Conservation (phyloP, 2,888 invertebrate genomes). For the Yponomeuta evonymella region DNA sequence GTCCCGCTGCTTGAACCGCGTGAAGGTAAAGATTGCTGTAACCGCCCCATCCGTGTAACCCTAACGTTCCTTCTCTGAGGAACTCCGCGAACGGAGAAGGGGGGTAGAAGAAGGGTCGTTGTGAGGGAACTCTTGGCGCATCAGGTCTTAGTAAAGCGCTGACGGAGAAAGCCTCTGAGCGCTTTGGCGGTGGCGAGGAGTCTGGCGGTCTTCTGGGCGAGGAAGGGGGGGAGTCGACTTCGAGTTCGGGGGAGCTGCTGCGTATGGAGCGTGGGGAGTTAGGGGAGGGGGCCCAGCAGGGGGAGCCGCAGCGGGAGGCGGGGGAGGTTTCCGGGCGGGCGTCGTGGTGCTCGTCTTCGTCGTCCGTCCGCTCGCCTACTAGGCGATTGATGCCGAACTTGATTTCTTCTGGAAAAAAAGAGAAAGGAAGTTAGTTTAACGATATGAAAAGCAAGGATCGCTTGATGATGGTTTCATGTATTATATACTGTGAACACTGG, state of each 20-base stretch:
- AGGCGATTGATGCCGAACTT: constrained; percentile 90
- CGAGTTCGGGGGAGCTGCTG: constrained; percentile 82
- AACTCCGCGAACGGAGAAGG: constrained; percentile 79
- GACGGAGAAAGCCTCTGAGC: constrained; percentile 90
- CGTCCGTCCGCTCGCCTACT: constrained; percentile 80
- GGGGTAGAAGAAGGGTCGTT: constrained; percentile 79
- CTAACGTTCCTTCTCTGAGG: constrained; percentile 68
- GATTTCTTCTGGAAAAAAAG: constrained; percentile 82
- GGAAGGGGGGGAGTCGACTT: constrained; percentile 85
- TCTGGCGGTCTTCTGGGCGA: constrained; percentile 74
- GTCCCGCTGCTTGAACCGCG: constrained; percentile 79
- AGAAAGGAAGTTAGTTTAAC: constrained; percentile 25
- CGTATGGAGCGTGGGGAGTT: constrained; percentile 66
- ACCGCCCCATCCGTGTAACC: constrained; percentile 74
- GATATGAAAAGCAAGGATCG: neutral
- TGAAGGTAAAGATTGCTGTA: constrained; percentile 79
- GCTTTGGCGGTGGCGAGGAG: constrained; percentile 74
- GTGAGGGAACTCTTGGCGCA: constrained; percentile 78
- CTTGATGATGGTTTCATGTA: too few species aligned
- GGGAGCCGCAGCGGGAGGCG: constrained; percentile 70
- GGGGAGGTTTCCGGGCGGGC: constrained; percentile 46
- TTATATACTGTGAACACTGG: too few species aligned
- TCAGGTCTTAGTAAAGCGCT: constrained; percentile 88
- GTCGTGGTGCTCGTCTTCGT: constrained; percentile 68
- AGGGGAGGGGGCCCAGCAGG: constrained; percentile 72